Evolutionary conservation across 1,140 invertebrate species (phyloP).

Genomic region (Amyelois transitella): DNA sequence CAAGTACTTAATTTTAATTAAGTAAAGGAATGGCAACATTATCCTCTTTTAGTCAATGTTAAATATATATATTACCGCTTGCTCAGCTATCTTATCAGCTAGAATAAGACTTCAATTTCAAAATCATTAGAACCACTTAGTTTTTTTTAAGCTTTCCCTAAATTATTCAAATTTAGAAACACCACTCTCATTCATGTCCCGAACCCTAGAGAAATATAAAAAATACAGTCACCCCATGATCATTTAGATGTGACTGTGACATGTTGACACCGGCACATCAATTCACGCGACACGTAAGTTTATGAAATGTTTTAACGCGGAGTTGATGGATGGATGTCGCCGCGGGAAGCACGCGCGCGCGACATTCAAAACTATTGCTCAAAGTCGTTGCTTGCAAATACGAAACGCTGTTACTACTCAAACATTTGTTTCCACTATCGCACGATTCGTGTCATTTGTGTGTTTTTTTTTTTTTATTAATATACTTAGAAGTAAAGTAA

Average conservation of each 20-base stretch:
- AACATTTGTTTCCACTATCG: constrained; percentile 23
- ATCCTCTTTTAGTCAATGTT: too few species aligned
- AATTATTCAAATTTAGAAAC: too few species aligned
- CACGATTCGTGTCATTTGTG: constrained; percentile 8
- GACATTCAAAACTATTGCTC: constrained; percentile 44
- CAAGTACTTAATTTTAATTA: too few species aligned
- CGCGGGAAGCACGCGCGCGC: constrained; percentile 13
- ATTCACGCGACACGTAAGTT: constrained; percentile 22
- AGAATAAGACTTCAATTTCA: too few species aligned
- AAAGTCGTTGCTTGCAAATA: constrained; percentile 46
- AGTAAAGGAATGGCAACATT: too few species aligned
- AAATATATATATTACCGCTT: too few species aligned
- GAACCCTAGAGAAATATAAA: not conserved
- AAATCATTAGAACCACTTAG: too few species aligned
- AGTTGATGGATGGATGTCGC: constrained; percentile 45
- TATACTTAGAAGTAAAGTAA: too few species aligned
- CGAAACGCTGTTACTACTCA: constrained; percentile 28
- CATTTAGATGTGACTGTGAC: constrained; percentile 7
- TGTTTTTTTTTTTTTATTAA: too few species aligned
- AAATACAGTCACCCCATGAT: not conserved
- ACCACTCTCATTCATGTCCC: too few species aligned
- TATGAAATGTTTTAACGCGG: constrained; percentile 24
- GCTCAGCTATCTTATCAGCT: too few species aligned
- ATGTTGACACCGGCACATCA: constrained; percentile 19
- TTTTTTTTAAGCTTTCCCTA: too few species aligned